phyloP scores from a whole-genome alignment of 2,888 invertebrate genomes.

The Linyphia triangularis region DNA sequence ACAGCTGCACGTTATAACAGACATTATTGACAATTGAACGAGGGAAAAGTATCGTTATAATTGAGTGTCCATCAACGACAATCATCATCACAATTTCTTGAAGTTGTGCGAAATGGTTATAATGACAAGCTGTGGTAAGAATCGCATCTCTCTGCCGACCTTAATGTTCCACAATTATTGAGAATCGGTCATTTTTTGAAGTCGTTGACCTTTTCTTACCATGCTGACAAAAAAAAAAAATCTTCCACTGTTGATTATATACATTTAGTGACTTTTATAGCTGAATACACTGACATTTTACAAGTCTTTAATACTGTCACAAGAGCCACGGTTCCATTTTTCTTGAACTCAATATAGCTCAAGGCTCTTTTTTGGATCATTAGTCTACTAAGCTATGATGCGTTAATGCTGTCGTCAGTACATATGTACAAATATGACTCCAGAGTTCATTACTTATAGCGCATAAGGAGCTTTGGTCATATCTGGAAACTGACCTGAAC shows the following conservation, averaged over 20 bases:
- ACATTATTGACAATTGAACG: no score
- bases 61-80: background rate
- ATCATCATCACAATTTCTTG: background rate
- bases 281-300: background rate
- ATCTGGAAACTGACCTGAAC: no score
- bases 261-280: background rate
- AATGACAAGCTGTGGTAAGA: background rate
- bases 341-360: no score
- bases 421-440: no score
- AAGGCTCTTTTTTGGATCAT: no score
- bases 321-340: no score
- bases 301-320: no score
- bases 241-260: background rate
- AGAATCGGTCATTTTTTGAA: background rate
- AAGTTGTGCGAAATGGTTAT: background rate
- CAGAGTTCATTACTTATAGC: no score
- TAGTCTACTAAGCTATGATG: no score
- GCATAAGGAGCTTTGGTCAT: no score
- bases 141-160: background rate
- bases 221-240: background rate
- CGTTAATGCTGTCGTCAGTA: no score
- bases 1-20: no score
- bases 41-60: background rate
- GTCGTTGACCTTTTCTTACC: constrained; percentile 8
- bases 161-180: constrained; percentile 22